Evolutionary conservation across 2,888 invertebrate genomes (phyloP).

Genomic region (Meloe dianella): DNA sequence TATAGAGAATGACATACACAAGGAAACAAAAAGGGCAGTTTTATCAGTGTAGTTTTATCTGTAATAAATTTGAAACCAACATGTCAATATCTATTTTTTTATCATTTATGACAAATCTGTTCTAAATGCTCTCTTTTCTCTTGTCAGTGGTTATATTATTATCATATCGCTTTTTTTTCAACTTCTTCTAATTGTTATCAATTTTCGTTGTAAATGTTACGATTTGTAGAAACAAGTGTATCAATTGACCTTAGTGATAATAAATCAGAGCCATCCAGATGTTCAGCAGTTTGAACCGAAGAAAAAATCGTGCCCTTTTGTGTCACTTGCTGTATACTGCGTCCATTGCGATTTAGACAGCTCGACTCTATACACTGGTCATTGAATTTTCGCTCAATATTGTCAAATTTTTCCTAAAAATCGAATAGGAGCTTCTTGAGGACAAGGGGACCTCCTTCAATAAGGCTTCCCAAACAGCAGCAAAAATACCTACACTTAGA

Average conservation of each 20-base stretch:
- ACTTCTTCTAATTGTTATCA: background rate
- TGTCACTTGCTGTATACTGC: background rate
- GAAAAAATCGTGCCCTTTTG: background rate
- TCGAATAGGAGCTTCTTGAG: no score
- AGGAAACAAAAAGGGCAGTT: background rate
- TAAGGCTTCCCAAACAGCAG: no score
- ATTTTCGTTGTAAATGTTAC: background rate
- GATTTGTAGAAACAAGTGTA: constrained; percentile 6
- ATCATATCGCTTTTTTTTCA: background rate
- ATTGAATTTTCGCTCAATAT: no score
- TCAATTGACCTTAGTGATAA: background rate
- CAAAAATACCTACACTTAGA: no score
- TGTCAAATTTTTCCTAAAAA: no score
- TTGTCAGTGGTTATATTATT: background rate
- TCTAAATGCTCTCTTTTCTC: background rate
- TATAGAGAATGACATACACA: no score
- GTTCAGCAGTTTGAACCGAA: background rate
- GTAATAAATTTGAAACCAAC: background rate
- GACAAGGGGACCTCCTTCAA: no score
- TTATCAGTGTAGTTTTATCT: background rate
- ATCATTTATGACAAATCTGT: constrained; percentile 1
- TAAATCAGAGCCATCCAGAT: constrained; percentile 1
- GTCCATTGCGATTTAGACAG: background rate
- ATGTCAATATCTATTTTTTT: background rate
- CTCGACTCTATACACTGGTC: no score